These are phyloP conservation scores for Archilochus colubris DNA, from an alignment of 2,113 vertebrate genomes.

Conservation along the genomic window DNA sequence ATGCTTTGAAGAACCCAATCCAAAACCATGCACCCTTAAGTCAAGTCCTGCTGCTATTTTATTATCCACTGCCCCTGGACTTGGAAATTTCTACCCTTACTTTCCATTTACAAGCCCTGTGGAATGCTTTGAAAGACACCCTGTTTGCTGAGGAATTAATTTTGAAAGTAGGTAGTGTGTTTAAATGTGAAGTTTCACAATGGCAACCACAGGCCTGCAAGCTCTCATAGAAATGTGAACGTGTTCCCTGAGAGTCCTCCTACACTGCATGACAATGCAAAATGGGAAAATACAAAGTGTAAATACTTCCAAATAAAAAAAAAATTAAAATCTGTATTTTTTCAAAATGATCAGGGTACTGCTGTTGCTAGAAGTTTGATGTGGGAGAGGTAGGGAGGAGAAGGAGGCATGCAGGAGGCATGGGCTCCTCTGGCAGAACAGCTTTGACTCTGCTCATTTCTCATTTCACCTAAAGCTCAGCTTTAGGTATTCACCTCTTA, in stretches of 20 bases:
- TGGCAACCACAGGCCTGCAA: neutral
- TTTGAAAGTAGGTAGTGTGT: neutral
- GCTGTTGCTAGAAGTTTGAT: constrained; percentile 1
- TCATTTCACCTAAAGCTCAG: neutral
- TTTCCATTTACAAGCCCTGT: neutral
- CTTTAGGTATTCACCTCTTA: constrained; percentile 21
- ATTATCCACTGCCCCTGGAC: neutral
- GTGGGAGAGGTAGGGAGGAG: neutral
- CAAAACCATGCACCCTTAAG: fast-evolving
- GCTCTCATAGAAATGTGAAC: neutral
- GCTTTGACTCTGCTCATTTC: neutral
- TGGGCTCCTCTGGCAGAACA: neutral
- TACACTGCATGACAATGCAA: neutral
- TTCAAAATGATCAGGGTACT: constrained; percentile 6
- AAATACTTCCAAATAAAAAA: constrained; percentile 21
- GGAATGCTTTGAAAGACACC: neutral
- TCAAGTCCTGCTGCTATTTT: neutral
- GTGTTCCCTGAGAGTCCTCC: constrained; percentile 21
- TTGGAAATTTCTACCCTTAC: neutral
- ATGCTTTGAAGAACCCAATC: neutral
- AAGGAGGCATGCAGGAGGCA: fast-evolving
- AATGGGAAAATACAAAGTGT: constrained; percentile 23
- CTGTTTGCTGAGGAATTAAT: neutral
- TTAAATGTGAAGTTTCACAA: constrained; percentile 22
- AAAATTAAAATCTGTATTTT: neutral